Evolutionary conservation across 1,140 invertebrate genomes (phyloP), one percentile per base, ranked within the genome.

Genomic region (Lanistes nyassanus): DNA sequence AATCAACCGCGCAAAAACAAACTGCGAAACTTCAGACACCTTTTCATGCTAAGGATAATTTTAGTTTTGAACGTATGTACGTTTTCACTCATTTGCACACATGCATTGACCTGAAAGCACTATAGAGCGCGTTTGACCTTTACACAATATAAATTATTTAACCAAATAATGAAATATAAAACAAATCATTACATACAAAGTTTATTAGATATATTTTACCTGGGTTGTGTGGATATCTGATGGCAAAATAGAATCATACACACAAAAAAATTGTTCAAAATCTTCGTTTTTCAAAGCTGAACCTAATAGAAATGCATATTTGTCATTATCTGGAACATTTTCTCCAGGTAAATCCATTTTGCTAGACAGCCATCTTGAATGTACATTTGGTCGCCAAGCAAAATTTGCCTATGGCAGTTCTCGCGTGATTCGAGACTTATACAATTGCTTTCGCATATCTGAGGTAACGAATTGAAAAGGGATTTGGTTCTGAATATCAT

Each of bases 281-380:
- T 84, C 84, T 77, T 84, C 79, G 78, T 83, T 84, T 76, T 79
- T 81, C 31, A 85, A 78, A 73, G 84, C 84, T 79, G 81, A 83
- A 78, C 82, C 84, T 65, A 85, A 74, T 21, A 85, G 79, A 78
- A 85, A 83, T 74, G 82, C 81, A 76, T 84, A 85, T 77, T 81
- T 84, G 77, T 78, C 79, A 58, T 79, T 80, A 78, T 84, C 83
- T 77, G 81, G 80, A 77, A 82, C 79, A 81, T 81, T 79, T 80
- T 81, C 79, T 70, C 58, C 76, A 74, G 78, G 73, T 68, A 74
- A 76, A 81, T 85, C 84, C 84, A 85, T 85, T 80, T 85, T 84
- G 79, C 74, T 71, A 74, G 67, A 72, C 76, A 80, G 84, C 84
- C 84, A 85, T 85, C 68, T 85, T 85, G 82, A 83, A 83, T 82